phyloP scores from a whole-genome alignment of 2,797 vertebrate genomes.

The Chelonia mydas region DNA sequence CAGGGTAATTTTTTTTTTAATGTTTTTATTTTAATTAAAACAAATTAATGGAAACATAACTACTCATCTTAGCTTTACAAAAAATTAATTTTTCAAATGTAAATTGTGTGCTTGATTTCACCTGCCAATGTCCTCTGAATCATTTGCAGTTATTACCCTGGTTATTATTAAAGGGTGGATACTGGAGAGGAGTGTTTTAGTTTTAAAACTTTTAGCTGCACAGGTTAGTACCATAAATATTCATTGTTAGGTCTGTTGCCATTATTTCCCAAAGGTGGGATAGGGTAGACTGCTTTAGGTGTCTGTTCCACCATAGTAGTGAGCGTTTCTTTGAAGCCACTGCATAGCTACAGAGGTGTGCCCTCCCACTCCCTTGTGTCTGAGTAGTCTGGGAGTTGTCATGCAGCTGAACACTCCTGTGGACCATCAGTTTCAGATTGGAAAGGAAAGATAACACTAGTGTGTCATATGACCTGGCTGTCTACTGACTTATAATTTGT shows the following conservation, averaged over 20 bases:
- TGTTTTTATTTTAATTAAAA: neutral
- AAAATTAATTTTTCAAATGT: neutral
- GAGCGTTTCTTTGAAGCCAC: neutral
- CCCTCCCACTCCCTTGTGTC: neutral
- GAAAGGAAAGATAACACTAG: neutral
- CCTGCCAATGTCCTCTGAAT: neutral
- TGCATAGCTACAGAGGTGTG: neutral
- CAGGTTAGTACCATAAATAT: neutral
- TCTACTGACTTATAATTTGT: neutral
- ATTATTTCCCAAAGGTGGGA: too few species aligned
- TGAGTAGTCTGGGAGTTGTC: neutral
- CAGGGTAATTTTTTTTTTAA: too few species aligned
- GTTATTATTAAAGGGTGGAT: neutral
- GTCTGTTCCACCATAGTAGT: neutral
- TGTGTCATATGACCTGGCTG: neutral
- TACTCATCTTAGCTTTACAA: neutral
- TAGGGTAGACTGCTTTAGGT: neutral
- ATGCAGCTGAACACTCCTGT: rapidly evolving
- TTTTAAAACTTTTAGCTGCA: neutral
- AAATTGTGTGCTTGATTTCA: neutral
- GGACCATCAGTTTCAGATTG: neutral
- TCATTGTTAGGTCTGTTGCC: neutral
- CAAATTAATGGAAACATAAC: neutral
- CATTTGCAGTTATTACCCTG: neutral
- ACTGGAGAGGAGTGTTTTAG: neutral